A percentile compares a stretch with the other conserved stretches of the same genome.
Conservation (phyloP, 2,113 vertebrate genomes). For the Coreoperca whiteheadi region DNA sequence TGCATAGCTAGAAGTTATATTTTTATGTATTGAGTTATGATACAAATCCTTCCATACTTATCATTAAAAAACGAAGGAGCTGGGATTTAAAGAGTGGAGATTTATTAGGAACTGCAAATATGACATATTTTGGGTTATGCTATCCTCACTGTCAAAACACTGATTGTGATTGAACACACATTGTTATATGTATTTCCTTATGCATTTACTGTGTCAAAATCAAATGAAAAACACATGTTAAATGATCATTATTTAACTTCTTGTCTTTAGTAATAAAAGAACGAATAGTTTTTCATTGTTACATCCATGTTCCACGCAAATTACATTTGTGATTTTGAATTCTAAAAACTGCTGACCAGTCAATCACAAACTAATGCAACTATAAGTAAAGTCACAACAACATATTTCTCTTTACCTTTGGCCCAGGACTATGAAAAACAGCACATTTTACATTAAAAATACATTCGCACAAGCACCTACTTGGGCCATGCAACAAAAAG, state of each 20-base stretch:
- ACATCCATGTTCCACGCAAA: too few relatives aligned
- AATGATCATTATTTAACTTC: too few relatives aligned
- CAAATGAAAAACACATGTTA: too few relatives aligned
- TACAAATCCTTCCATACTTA: background rate
- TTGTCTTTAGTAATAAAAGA: too few relatives aligned
- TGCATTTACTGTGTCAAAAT: too few relatives aligned
- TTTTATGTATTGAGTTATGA: background rate
- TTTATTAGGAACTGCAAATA: background rate
- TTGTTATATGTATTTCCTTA: too few relatives aligned
- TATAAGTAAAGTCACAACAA: too few relatives aligned
- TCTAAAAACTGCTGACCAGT: background rate
- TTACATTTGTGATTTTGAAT: too few relatives aligned
- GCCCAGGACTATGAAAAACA: background rate
- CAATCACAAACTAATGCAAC: too few relatives aligned
- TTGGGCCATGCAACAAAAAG: background rate
- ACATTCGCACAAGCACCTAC: background rate
- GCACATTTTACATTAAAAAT: background rate
- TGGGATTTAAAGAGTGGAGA: background rate
- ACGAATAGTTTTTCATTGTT: too few relatives aligned
- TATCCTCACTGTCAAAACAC: background rate
- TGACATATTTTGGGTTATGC: background rate
- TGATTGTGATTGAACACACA: background rate
- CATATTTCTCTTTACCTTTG: too few relatives aligned
- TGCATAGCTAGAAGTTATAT: background rate
- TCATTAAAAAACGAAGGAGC: background rate